Evolutionary conservation across 2,888 invertebrate genomes (phyloP).

Genomic region (Hermodice carunculata): DNA sequence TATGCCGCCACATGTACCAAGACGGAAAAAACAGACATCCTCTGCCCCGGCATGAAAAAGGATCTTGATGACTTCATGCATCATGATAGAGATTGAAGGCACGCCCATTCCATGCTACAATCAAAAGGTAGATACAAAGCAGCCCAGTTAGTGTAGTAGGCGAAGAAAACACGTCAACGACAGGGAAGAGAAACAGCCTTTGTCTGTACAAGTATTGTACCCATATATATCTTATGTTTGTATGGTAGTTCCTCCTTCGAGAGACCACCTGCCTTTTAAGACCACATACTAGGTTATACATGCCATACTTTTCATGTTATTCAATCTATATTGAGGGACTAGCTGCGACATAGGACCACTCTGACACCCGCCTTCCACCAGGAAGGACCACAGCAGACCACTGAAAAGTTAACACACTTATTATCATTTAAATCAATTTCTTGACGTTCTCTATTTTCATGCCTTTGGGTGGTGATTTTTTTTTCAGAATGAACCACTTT

Average conservation of each 20-base stretch:
- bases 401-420: background rate
- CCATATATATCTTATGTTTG: too few relatives aligned
- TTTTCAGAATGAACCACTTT: background rate
- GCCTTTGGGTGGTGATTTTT: background rate
- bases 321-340: background rate
- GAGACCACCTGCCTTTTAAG: too few relatives aligned
- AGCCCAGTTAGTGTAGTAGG: too few relatives aligned
- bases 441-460: too few relatives aligned
- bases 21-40: constrained; percentile 89
- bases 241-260: too few relatives aligned
- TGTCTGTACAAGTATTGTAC: too few relatives aligned
- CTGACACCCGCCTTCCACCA: background rate
- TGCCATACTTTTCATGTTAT: too few relatives aligned
- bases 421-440: background rate
- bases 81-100: constrained; percentile 93
- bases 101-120: constrained; percentile 97
- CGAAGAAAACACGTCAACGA: too few relatives aligned
- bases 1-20: constrained; percentile 94
- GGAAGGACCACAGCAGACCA: background rate
- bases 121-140: too few relatives aligned
- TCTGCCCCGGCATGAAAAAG: constrained; percentile 90
- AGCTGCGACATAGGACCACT: background rate
- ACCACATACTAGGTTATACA: too few relatives aligned
- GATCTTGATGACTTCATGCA: constrained; percentile 96
- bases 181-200: too few relatives aligned